phyloP scores from a whole-genome alignment of 2,888 invertebrate species.

The Agapetus fuscipes region DNA sequence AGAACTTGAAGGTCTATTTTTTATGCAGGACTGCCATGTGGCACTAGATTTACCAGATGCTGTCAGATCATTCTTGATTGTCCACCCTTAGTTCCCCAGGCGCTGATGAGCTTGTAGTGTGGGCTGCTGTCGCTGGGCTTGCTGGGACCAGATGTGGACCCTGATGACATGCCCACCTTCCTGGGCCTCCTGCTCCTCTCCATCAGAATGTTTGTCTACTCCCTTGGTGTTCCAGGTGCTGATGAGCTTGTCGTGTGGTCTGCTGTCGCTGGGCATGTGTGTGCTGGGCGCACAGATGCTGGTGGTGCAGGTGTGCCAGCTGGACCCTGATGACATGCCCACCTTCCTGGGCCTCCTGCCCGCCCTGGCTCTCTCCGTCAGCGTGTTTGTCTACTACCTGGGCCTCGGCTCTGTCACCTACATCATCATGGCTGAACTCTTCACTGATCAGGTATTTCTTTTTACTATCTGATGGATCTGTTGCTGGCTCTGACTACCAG shows the following conservation, averaged over 20 bases:
- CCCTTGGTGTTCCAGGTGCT: too few relatives aligned
- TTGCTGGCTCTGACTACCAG: too few relatives aligned
- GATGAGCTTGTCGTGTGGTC: conserved; percentile 7
- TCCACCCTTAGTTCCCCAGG: too few relatives aligned
- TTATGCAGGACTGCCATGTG: too few relatives aligned
- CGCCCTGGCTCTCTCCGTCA: conserved; percentile 5
- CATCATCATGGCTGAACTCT: conserved; percentile 35
- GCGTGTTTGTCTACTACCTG: conserved; percentile 31
- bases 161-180: background rate
- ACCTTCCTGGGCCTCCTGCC: conserved; percentile 7
- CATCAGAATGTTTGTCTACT: conserved; percentile 29
- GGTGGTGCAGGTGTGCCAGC: background rate
- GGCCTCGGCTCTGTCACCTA: conserved; percentile 36
- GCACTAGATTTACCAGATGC: too few relatives aligned
- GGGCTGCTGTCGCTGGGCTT: conserved; percentile 5
- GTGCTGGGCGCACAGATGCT: conserved; percentile 1
- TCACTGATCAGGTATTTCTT: conserved; percentile 32
- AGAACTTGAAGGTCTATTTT: too few relatives aligned
- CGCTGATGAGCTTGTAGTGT: conserved; percentile 8
- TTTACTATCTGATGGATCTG: background rate
- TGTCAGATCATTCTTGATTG: too few relatives aligned
- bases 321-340: background rate
- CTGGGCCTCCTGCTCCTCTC: conserved; percentile 10
- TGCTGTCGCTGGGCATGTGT: conserved; percentile 5
- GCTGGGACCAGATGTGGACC: background rate